phyloP scores from a whole-genome alignment of 2,113 vertebrate species.

The Peromyscus polionotus region DNA sequence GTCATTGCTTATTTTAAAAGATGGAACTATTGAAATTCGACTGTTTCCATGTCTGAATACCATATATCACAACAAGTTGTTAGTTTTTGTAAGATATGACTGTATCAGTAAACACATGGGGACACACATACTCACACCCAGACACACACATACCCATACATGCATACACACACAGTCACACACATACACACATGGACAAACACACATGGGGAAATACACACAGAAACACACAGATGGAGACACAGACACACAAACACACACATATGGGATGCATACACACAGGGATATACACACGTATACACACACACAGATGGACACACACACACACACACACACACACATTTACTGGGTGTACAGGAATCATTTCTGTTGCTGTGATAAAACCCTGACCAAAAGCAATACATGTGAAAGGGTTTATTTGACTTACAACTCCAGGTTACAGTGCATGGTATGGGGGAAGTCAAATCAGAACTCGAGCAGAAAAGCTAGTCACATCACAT shows the following conservation, averaged over 20 bases:
- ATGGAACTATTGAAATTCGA: slow-evolving; percentile 21
- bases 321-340: background rate
- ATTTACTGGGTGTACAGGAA: background rate
- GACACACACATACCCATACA: background rate
- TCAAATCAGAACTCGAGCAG: background rate
- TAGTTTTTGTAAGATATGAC: background rate
- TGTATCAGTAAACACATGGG: background rate
- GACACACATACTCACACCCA: background rate
- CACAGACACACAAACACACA: background rate
- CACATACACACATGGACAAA: background rate
- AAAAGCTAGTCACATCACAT: background rate
- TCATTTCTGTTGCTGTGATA: background rate
- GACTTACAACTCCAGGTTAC: background rate
- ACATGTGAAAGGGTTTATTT: background rate
- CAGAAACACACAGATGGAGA: background rate
- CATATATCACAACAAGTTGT: background rate
- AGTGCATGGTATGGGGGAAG: background rate
- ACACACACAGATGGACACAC: background rate
- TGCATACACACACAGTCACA: background rate
- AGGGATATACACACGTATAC: background rate
- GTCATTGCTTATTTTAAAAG: slow-evolving; percentile 55
- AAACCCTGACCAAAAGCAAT: background rate
- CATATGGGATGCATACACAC: background rate
- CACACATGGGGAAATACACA: background rate
- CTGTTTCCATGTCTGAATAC: background rate